A percentile compares a stretch with the other conserved stretches of the same genome.
phyloP scores from a whole-genome alignment of 2,797 vertebrate genomes.

The Darevskia nairensis region DNA sequence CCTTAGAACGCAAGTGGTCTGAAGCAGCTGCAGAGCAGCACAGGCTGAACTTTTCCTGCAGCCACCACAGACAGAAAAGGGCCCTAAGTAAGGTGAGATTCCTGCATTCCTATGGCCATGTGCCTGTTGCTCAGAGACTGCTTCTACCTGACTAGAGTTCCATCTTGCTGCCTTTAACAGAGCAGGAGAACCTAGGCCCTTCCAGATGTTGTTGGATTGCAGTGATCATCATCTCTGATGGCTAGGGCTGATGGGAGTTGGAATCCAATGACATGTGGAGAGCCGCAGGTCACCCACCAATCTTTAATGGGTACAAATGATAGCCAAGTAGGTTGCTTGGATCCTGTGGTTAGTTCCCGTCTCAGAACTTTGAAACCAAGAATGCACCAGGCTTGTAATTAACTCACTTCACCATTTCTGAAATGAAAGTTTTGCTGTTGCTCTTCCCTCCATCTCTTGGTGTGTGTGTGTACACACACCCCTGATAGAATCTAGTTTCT shows the following conservation, averaged over 20 bases:
- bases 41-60: not conserved
- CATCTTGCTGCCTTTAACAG: not conserved
- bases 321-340: no score
- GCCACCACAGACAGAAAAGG: conserved; percentile 15
- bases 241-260: not conserved
- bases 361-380: not conserved
- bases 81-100: conserved; percentile 33
- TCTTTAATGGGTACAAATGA: not conserved
- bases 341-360: not conserved
- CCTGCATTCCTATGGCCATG: conserved; percentile 33
- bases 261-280: not conserved
- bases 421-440: conserved; percentile 23
- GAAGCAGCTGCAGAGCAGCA: not conserved
- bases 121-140: not conserved
- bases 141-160: not conserved
- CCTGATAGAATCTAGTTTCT: conserved; percentile 3
- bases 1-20: not conserved
- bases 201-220: not conserved
- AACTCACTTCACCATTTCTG: not conserved
- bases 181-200: not conserved
- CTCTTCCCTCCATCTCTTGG: not conserved
- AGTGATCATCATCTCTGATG: not conserved
- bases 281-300: not conserved
- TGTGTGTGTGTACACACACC: not conserved
- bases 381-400: not conserved